These are phyloP conservation scores for Eurypyga helias DNA, from an alignment of 2,113 vertebrate species.

Conservation along the genomic window DNA sequence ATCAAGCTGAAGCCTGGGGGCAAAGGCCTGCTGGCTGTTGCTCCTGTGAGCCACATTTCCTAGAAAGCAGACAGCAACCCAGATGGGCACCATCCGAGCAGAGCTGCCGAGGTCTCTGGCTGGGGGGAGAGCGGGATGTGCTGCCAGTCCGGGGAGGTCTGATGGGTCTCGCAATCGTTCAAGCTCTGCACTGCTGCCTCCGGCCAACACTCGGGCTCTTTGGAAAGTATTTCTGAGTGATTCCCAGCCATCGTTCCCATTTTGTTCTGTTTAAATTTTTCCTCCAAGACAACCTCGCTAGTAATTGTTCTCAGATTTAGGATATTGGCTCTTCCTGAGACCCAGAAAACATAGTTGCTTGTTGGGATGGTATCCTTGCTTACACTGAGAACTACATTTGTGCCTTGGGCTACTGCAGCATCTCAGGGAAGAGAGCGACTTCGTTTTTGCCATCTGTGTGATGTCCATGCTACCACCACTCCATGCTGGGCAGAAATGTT, in stretches of 20 bases:
- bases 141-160: conserved; percentile 11
- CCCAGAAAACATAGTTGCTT: neutral
- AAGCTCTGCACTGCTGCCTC: neutral
- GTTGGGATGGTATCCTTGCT: neutral
- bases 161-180: neutral
- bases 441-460: neutral
- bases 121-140: neutral
- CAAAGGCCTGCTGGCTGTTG: neutral
- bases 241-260: conserved; percentile 25
- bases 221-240: conserved; percentile 57
- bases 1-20: neutral
- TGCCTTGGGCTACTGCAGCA: neutral
- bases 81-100: neutral
- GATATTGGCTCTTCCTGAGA: conserved; percentile 58
- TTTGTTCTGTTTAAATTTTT: conserved; percentile 54
- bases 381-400: neutral
- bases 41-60: neutral
- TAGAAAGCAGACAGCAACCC: neutral
- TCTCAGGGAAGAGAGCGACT: neutral
- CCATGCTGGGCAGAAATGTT: accelerated
- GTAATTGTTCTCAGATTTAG: conserved; percentile 69
- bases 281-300: neutral
- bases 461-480: neutral
- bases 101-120: neutral
- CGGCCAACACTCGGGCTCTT: neutral